Conservation (phyloP, 2,797 vertebrate genomes). For the Muraenolepis orangiensis region DNA sequence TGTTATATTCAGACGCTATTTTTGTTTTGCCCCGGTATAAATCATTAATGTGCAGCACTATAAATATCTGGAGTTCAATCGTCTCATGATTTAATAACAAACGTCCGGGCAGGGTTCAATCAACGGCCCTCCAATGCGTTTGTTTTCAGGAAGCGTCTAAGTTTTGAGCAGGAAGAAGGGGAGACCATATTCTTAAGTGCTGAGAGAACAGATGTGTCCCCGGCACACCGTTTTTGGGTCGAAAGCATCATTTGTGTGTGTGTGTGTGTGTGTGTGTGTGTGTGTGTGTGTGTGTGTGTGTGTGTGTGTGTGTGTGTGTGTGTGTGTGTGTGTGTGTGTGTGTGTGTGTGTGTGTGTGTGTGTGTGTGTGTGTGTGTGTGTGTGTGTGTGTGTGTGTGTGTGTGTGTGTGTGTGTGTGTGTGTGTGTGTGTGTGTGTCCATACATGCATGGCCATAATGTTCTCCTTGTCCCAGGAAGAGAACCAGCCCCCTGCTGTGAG, state of each 20-base stretch:
- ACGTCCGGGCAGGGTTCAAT: slow-evolving; percentile 31
- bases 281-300: too few species aligned
- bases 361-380: too few species aligned
- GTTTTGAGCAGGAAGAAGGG: background rate
- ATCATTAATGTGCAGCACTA: background rate
- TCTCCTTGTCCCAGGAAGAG: slow-evolving; percentile 16
- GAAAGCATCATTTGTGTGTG: background rate
- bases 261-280: background rate
- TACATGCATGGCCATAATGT: slow-evolving; percentile 15
- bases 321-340: background rate
- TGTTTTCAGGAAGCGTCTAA: slow-evolving; percentile 29
- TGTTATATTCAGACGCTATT: background rate
- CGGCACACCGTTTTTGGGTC: background rate
- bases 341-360: background rate
- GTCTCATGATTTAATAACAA: slow-evolving; percentile 26
- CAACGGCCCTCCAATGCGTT: slow-evolving; percentile 28
- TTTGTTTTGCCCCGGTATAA: background rate
- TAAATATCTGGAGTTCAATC: slow-evolving; percentile 27
- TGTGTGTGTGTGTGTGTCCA: background rate
- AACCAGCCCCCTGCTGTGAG: slow-evolving; percentile 6
- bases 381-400: background rate
- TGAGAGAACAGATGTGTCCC: slow-evolving; percentile 1
- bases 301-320: background rate
- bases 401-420: too few species aligned
- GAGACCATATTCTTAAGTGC: background rate